These are phyloP conservation scores for Panzeria rudis DNA, from an alignment of 2,888 invertebrate species.

Conservation along the genomic window DNA sequence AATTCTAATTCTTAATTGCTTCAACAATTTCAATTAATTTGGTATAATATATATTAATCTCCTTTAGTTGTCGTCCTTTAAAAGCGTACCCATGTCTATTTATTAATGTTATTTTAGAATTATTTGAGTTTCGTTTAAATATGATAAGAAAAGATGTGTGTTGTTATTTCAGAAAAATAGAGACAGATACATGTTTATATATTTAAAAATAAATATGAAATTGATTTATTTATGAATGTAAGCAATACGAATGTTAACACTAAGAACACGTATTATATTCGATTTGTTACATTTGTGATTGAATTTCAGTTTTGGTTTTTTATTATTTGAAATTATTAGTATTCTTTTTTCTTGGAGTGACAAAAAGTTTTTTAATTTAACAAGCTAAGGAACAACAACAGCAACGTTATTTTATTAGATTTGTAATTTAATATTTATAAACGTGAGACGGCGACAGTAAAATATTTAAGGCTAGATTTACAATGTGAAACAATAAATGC, in stretches of 20 bases:
- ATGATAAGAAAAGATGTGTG: not conserved
- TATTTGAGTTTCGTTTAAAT: not conserved
- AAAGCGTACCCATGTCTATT: too few species aligned
- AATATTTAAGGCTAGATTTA: conserved; percentile 3
- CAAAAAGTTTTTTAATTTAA: conserved; percentile 69
- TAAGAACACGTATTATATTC: conserved; percentile 69
- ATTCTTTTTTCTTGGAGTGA: conserved; percentile 36
- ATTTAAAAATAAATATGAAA: not conserved
- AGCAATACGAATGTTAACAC: not conserved
- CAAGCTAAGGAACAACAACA: conserved; percentile 28
- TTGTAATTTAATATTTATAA: conserved; percentile 36
- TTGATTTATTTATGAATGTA: not conserved
- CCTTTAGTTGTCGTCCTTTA: too few species aligned
- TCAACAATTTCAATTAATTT: too few species aligned
- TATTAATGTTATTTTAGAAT: too few species aligned
- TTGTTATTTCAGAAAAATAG: not conserved
- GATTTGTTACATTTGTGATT: conserved; percentile 67
- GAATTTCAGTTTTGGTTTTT: conserved; percentile 62
- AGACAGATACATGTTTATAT: not conserved
- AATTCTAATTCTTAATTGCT: too few species aligned
- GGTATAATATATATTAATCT: too few species aligned
- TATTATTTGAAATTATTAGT: conserved; percentile 29
- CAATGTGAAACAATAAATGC: not conserved
- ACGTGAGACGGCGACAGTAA: not conserved
- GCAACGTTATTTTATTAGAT: conserved; percentile 5